These are phyloP conservation scores for Polyommatus icarus DNA, from an alignment of 2,888 invertebrate genomes.

Conservation along the genomic window DNA sequence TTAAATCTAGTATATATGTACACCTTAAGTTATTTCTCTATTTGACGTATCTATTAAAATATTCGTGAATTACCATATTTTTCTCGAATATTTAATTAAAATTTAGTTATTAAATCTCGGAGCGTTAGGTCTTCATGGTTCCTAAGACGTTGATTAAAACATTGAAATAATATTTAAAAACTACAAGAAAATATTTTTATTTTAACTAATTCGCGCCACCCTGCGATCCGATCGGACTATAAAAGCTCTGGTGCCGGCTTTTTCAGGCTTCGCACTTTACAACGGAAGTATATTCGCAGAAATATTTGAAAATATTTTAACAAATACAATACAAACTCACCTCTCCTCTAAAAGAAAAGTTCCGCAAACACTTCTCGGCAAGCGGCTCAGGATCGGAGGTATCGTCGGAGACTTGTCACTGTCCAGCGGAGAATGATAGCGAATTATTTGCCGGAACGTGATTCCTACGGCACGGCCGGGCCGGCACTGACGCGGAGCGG, in stretches of 20 bases:
- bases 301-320: slow-evolving; percentile 37
- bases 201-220: background rate
- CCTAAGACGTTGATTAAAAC: background rate
- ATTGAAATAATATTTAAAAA: background rate
- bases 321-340: slow-evolving; percentile 52
- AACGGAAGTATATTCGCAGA: background rate
- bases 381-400: slow-evolving; percentile 52
- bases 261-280: slow-evolving; percentile 50
- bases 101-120: background rate
- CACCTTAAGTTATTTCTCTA: background rate
- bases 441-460: slow-evolving; percentile 64
- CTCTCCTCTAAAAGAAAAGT: slow-evolving; percentile 60
- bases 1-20: background rate
- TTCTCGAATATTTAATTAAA: slow-evolving; percentile 8
- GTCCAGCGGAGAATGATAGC: slow-evolving; percentile 57
- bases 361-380: slow-evolving; percentile 59
- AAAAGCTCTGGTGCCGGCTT: slow-evolving; percentile 66
- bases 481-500: slow-evolving; percentile 77
- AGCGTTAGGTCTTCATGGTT: background rate
- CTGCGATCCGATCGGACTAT: slow-evolving; percentile 49
- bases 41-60: slow-evolving; percentile 4
- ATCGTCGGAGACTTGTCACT: slow-evolving; percentile 58
- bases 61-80: slow-evolving; percentile 8
- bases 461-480: slow-evolving; percentile 77
- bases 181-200: background rate